Base-by-base conservation (phyloP, 2,888 invertebrate genomes). In the Pyralis farinalis region DNA sequence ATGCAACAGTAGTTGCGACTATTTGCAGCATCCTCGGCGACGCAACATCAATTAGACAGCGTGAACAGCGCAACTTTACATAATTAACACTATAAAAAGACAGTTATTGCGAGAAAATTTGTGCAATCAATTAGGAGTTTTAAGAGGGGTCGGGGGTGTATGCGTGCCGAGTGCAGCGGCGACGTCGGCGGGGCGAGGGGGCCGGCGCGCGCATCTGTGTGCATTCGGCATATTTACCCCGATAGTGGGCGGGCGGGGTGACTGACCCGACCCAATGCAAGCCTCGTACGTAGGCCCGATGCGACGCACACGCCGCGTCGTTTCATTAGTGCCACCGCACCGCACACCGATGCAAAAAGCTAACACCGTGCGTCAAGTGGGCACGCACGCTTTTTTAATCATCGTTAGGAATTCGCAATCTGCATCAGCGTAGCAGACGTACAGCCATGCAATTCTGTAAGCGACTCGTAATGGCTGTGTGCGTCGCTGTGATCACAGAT, bases 181-280 rank as follows among this genome's bases (percentile, higher is more conserved):
- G 72, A 54, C 65, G 73, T 58, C 61, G 65, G 64, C 56, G 62
- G 58, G 68, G 58, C 55, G 45, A 39, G 49, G 56, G 63, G 66
- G 68, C 70, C 82, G 79, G 86, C 84, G 86, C 86, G 87, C 86
- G 88, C 80, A 82, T 83, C 85, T 84, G 84, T 86, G 87, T 86
- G 87, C 88, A 88, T 86, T 87, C 86, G 87, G 87, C 86, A 86
- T 87, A 87, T 88, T 88, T 88, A 86, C 86, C 86, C 85, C 82
- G 83, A 85, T 84, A 79, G 83, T 80, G 82, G 84, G 82, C 83
- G 86, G 83, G 78, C 75, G 82, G 80, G 84, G 74, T 86, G 86
- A 82, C 71, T 81, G 85, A 85, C 87, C 82, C 85, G 85, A 84
- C 82, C 86, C 86, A 83, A 85, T 88, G 88, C 80, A 80, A 82